Evolutionary conservation across 2,113 vertebrate species (phyloP).

Genomic region (Gasterosteus nipponicus): DNA sequence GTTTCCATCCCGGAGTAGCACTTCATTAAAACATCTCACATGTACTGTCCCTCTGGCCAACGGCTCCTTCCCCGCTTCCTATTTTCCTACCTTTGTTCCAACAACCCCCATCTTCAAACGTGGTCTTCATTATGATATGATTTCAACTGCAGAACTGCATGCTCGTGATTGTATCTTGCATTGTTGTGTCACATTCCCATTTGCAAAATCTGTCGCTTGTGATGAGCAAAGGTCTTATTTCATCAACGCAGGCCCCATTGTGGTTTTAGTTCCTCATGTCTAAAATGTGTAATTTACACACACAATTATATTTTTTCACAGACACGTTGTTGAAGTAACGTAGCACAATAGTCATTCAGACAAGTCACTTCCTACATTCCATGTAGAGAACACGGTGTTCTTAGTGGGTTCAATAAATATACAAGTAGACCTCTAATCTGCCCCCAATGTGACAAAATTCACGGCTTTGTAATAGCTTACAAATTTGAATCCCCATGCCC

Average conservation of each 20-base stretch:
- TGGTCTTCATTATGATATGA: neutral
- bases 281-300: neutral
- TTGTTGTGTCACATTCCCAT: too few relatives aligned
- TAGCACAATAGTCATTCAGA: neutral
- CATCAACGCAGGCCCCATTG: neutral
- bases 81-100: neutral
- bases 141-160: neutral
- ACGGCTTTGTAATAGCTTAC: constrained; percentile 48
- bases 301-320: neutral
- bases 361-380: neutral
- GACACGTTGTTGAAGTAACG: neutral
- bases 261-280: neutral
- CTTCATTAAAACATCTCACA: too few relatives aligned
- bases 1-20: too few relatives aligned
- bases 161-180: neutral
- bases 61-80: too few relatives aligned
- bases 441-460: constrained; percentile 35
- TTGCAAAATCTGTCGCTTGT: neutral
- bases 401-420: constrained; percentile 20
- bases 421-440: constrained; percentile 16
- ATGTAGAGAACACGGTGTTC: neutral
- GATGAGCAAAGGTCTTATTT: neutral
- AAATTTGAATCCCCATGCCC: constrained; percentile 47
- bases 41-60: too few relatives aligned
- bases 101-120: too few relatives aligned